Evolutionary conservation across 2,888 invertebrate species (phyloP).

Genomic region (Cylloceria caligata): DNA sequence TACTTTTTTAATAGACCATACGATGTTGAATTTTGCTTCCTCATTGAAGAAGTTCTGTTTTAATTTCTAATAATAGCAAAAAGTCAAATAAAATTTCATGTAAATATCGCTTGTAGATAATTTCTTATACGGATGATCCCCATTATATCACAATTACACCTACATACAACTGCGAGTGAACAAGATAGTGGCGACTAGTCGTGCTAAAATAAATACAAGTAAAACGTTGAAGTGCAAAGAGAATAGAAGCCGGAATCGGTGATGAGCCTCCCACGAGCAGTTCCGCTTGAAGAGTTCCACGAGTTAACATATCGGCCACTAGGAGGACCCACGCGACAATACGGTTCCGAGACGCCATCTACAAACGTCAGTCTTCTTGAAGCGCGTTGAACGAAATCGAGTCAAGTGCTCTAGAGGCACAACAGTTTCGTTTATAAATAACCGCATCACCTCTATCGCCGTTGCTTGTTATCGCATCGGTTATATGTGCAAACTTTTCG

Average conservation of each 20-base stretch:
- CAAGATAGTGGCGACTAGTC: not conserved
- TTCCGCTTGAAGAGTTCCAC: not conserved
- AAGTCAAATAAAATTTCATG: no score
- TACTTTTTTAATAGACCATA: no score
- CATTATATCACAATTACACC: not conserved
- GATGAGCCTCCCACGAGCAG: constrained; percentile 2
- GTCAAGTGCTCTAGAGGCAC: constrained; percentile 29
- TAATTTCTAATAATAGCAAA: no score
- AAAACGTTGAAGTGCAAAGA: not conserved
- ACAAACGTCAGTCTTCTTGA: constrained; percentile 17
- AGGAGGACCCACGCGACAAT: constrained; percentile 51
- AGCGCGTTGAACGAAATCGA: constrained; percentile 28
- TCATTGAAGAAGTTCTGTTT: no score
- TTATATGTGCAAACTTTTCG: not conserved
- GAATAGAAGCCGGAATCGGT: not conserved
- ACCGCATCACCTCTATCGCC: not conserved
- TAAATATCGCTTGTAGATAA: no score
- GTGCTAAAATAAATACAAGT: not conserved
- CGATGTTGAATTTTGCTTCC: no score
- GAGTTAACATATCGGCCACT: constrained; percentile 44
- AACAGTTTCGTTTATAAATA: constrained; percentile 27
- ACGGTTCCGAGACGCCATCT: constrained; percentile 54
- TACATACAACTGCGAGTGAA: not conserved
- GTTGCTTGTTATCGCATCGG: not conserved
- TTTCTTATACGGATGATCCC: no score